Percentiles rank a stretch among this genome's conserved stretches.
These are phyloP conservation scores for Mesorhabditis sp. DNA, from an alignment of 2,888 invertebrate genomes.

Conservation along the genomic window DNA sequence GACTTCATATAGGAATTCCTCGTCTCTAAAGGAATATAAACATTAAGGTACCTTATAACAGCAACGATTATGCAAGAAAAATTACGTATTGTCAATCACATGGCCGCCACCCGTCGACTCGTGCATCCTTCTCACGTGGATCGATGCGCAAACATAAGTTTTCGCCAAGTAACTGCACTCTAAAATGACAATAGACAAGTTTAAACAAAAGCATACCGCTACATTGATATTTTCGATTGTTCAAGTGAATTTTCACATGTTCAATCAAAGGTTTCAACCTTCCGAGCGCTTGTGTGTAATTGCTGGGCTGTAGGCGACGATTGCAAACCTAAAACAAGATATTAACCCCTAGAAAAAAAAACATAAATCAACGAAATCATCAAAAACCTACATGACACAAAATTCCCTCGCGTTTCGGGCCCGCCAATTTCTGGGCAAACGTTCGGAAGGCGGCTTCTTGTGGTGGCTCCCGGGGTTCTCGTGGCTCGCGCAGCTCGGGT, in stretches of 20 bases:
- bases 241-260: constrained; percentile 3
- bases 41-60: neutral
- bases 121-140: constrained; percentile 1
- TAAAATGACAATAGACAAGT: neutral
- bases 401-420: neutral
- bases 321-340: neutral
- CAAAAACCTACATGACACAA: neutral
- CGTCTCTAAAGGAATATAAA: neutral
- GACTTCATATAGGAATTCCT: neutral
- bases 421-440: no score
- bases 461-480: no score
- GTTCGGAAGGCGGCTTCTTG: no score
- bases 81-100: neutral
- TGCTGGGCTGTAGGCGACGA: neutral
- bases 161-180: neutral
- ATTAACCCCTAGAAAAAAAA: neutral
- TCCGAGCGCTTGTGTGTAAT: neutral
- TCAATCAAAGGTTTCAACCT: neutral
- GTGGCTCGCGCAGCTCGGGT: no score
- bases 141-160: constrained; percentile 2
- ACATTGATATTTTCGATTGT: neutral
- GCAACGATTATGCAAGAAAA: neutral
- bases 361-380: neutral
- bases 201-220: neutral
- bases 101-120: neutral